Conservation (phyloP, 2,888 invertebrate species). For the Erebia aethiops region DNA sequence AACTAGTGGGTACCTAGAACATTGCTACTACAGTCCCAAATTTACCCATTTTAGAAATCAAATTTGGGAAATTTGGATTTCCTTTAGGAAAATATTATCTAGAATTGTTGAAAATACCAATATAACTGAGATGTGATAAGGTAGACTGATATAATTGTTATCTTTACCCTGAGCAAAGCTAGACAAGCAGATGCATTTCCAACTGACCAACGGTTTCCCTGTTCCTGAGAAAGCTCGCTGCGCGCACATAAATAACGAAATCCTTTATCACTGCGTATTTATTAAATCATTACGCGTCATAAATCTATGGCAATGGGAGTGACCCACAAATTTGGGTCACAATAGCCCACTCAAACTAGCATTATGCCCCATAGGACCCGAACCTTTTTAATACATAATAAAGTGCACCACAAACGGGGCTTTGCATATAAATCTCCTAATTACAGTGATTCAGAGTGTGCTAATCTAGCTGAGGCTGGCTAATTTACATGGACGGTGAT, state of each 20-base stretch:
- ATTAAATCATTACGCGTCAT: constrained; percentile 75
- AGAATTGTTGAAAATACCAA: no score
- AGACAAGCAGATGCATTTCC: constrained; percentile 41
- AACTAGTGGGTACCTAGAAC: no score
- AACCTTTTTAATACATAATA: constrained; percentile 73
- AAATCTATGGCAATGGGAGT: constrained; percentile 77
- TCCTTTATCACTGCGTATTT: constrained; percentile 64
- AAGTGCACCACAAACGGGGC: constrained; percentile 76
- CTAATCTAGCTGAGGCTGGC: constrained; percentile 72
- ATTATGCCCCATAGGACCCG: constrained; percentile 58
- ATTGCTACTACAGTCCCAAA: no score
- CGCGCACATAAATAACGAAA: constrained; percentile 54
- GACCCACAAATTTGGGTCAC: constrained; percentile 69
- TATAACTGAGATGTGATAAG: no score
- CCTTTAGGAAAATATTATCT: no score
- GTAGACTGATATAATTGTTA: no score
- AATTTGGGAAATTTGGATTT: no score
- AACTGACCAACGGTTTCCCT: constrained; percentile 48
- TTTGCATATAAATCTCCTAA: constrained; percentile 83
- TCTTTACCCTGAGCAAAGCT: neutral
- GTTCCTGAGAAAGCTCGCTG: constrained; percentile 47
- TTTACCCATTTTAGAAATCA: no score
- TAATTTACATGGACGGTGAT: constrained; percentile 68
- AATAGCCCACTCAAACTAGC: constrained; percentile 67
- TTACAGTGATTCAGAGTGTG: constrained; percentile 71